phyloP scores from a whole-genome alignment of 2,113 vertebrate genomes.

The Oxyura jamaicensis region DNA sequence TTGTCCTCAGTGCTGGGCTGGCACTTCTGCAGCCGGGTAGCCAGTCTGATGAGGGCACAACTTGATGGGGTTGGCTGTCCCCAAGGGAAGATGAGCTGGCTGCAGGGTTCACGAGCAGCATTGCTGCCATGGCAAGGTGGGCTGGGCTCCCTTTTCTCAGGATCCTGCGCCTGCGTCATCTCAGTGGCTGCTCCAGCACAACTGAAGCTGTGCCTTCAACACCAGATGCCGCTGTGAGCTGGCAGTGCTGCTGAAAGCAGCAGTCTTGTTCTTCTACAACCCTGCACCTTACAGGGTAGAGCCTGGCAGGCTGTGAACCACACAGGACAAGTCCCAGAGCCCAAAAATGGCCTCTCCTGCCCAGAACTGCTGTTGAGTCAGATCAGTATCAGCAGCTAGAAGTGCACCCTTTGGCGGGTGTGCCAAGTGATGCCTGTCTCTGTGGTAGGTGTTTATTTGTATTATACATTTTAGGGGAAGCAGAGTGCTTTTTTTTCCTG shows the following conservation, averaged over 20 bases:
- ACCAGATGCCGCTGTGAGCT: fast-evolving
- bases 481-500: neutral
- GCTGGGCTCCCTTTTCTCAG: neutral
- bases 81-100: no score
- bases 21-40: neutral
- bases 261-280: fast-evolving
- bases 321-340: fast-evolving
- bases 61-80: neutral
- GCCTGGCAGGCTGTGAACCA: neutral
- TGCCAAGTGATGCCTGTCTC: neutral
- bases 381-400: neutral
- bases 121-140: neutral
- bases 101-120: fast-evolving
- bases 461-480: neutral
- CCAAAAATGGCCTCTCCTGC: neutral
- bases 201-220: fast-evolving
- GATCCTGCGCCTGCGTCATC: fast-evolving
- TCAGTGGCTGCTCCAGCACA: fast-evolving
- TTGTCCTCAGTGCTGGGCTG: neutral
- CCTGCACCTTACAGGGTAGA: fast-evolving
- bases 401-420: neutral
- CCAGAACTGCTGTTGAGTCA: neutral
- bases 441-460: neutral
- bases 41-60: neutral
- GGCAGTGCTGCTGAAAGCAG: neutral